A percentile compares a stretch with the other conserved stretches of the same genome.
Evolutionary conservation across 2,888 invertebrate species (phyloP).

Genomic region (Nephrocerus scutellatus): DNA sequence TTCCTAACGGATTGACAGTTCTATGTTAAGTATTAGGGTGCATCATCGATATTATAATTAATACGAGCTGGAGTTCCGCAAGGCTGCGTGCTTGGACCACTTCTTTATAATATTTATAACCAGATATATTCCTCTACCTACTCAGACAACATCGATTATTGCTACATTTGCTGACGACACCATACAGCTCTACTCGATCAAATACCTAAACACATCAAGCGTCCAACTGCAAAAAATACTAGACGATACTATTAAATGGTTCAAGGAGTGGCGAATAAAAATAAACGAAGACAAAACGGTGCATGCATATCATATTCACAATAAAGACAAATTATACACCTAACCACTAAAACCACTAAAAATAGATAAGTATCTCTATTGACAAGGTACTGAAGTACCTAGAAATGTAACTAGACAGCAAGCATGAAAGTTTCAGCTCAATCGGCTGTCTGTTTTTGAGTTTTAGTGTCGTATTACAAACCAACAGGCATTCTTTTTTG

Average conservation of each 20-base stretch:
- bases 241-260: neutral
- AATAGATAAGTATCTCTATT: too few species aligned
- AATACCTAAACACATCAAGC: neutral
- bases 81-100: too few species aligned
- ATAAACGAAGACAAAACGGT: constrained; percentile 1
- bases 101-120: neutral
- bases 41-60: neutral
- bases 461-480: too few species aligned
- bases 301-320: too few species aligned
- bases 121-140: constrained; percentile 3
- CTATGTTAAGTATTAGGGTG: neutral
- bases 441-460: too few species aligned
- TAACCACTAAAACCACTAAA: too few species aligned
- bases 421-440: too few species aligned
- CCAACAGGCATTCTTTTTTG: too few species aligned
- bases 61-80: neutral
- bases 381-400: too few species aligned
- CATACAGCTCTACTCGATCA: neutral
- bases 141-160: constrained; percentile 1
- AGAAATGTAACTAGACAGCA: too few species aligned
- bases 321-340: too few species aligned
- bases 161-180: constrained; percentile 3
- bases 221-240: constrained; percentile 4
- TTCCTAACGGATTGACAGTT: constrained; percentile 1
- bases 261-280: constrained; percentile 3